Evolutionary conservation across 2,797 vertebrate species (phyloP), one percentile per base, ranked within the genome.

Genomic region (Pelochelys cantorii): DNA sequence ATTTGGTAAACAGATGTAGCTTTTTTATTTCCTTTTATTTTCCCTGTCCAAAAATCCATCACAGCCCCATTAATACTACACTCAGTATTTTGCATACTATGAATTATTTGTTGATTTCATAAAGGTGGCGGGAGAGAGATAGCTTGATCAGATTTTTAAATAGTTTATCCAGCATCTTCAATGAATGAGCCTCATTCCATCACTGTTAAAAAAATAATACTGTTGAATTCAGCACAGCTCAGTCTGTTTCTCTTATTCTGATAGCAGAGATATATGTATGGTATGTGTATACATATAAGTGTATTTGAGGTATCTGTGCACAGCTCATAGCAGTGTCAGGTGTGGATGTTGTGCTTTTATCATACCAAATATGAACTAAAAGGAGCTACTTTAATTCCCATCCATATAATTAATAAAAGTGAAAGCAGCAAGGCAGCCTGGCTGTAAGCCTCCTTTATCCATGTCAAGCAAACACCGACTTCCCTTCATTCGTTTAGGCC

Each of bases 401-500:
- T 78, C 54, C 57, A 2, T 80, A 60, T 34, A 92, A 95, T 88
- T 90, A 88, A 86, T 83, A 95, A 57, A 95, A 79, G 84, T 71
- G 86, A 89, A 88, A 83, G n/a, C 87, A 89, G 91, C 55, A 5
- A 89, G 85, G 89, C 84, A 54, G 90, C 91, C 90, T 95, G 91
- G 90, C 96, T 10, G n/a, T 53, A 81, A 90, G 88, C 94, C 91
- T 95, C 57, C 94, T 96, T 97, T 84, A 97, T 97, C 94, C 95
- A 11, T 94, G 93, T 94, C 79, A 78, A 96, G 95, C 92, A 56
- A 88, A 89, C 86, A 84, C 91, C 53, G 92, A 81, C 95, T 97
- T 95, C 91, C 93, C 96, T 95, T 96, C 96, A 85, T 97, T 96
- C 97, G 31, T 89, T 88, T 95, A 95, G 93, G 84, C 95, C 92